Conservation (phyloP, 2,113 vertebrate species). For the Barbus barbus region DNA sequence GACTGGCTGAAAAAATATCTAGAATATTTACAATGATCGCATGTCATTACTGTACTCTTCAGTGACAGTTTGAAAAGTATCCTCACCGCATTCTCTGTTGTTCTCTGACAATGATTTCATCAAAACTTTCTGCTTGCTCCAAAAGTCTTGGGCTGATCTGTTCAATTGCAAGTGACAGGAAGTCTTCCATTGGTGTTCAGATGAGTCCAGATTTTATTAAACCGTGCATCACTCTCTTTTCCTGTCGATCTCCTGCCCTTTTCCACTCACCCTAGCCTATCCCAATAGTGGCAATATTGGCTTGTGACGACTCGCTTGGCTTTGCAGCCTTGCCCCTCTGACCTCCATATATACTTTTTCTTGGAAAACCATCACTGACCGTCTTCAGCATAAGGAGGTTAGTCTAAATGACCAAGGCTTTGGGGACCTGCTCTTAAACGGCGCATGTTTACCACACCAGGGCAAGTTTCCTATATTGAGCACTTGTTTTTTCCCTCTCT, state of each 20-base stretch:
- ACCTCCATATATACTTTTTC: conserved; percentile 28
- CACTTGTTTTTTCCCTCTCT: neutral
- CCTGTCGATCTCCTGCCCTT: conserved; percentile 22
- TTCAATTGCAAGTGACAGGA: neutral
- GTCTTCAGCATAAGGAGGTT: neutral
- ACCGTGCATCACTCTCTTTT: neutral
- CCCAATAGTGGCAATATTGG: conserved; percentile 26
- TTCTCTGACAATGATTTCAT: conserved; percentile 7
- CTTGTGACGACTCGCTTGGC: neutral
- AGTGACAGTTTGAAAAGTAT: neutral
- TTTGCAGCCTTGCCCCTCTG: conserved; percentile 1
- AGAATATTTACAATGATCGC: neutral
- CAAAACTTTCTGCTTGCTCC: neutral
- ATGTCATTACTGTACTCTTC: neutral
- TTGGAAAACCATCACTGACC: neutral
- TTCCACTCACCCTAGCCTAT: conserved; percentile 10
- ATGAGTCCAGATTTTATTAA: conserved; percentile 36
- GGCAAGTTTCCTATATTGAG: conserved; percentile 29
- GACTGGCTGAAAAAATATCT: neutral
- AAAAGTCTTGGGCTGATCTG: neutral
- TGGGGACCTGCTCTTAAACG: neutral
- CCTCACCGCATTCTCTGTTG: neutral
- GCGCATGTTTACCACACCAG: conserved; percentile 18
- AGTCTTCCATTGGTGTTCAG: neutral
- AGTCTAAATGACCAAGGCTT: neutral